Base-by-base conservation (phyloP, 2,888 invertebrate genomes). In the Drosophila dives region DNA sequence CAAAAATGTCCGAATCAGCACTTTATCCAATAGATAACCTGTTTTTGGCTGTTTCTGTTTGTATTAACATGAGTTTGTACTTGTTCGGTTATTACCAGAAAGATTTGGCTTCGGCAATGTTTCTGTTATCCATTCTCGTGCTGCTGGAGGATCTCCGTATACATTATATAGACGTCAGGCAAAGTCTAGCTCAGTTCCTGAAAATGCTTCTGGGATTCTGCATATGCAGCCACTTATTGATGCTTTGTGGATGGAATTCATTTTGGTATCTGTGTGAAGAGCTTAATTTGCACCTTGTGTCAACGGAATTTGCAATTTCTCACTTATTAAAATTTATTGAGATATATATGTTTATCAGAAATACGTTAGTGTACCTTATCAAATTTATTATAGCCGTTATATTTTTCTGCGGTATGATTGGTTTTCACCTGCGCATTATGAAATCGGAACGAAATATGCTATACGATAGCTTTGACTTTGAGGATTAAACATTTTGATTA, bases 31-130 rank as follows among this genome's bases (percentile, higher is more conserved):
- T 45, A 12, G 12, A 45, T 45, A 0, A 45, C 12, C 7, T 12
- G 3, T 2, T 45, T 45, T 45, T 45, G 12, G 12, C 7, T 20
- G 1, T 3, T 3, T 45, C 45, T 45, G 12, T 20, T 20, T 12
- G 2, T 12, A 45, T 20, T 20, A 45, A 45, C 45, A 20, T 45
- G 12, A 12, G 3, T 45, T 1, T 20, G 2, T 45, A 45, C 45
- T 0, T 20, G 12, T 20, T 7, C 7, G 20, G 7, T 2, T 45
- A 20, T 20, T 17, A 8, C 17, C 38, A 20, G 23, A 45, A 0
- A 15, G 45, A 45, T 45, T 15, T 23, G 2, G 8, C 45, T 4
- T 45, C 45, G 23, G 8, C 15, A 7, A 0, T 45, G 4, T 23
- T 45, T 15, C 23, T 45, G 45, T 2, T 23, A 8, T 45, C 45